Base-by-base conservation (phyloP, 2,888 invertebrate species). In the Perithous albicinctus region DNA sequence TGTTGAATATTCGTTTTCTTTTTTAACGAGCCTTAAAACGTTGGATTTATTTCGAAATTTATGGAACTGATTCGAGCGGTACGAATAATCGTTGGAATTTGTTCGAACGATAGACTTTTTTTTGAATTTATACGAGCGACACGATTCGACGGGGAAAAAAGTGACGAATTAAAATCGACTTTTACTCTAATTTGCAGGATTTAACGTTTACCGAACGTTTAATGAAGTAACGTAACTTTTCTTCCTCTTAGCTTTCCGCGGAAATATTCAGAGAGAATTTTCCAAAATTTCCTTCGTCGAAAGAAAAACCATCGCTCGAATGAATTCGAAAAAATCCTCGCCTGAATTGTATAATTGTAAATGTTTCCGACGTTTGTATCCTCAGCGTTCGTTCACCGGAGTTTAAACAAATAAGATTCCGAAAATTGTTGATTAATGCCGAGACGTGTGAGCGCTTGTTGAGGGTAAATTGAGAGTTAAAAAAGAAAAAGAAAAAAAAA, bases 271-370 rank as follows among this genome's bases (percentile, higher is more conserved):
- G n/a, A n/a, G n/a, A n/a, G n/a, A n/a, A n/a, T n/a, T n/a, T n/a
- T n/a, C n/a, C n/a, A n/a, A n/a, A n/a, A n/a, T n/a, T n/a, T n/a
- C n/a, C n/a, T n/a, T n/a, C n/a, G n/a, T n/a, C n/a, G n/a, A n/a
- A 43, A 43, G 12, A 43, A 12, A 43, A 48, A 48, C 20, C 8
- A 10, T 7, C 48, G 48, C 8, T 48, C 8, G 48, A 18, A 15
- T 18, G 2, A 32, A 32, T 48, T 8, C 66, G 20, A 12, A 18
- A 12, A 23, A 32, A 51, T 32, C 18, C 46, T 18, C 66, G 46
- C 66, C 48, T 48, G 46, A 46, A 48, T 66, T 66, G 66, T 66
- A 66, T 48, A 48, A 46, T 32, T 46, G 66, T 66, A 46, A 26
- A 66, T 48, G 48, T 48, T n/a, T 20, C 18, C 48, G 48, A 48